Conservation (phyloP, 2,888 invertebrate genomes). For the Chloroclystis v-ata region DNA sequence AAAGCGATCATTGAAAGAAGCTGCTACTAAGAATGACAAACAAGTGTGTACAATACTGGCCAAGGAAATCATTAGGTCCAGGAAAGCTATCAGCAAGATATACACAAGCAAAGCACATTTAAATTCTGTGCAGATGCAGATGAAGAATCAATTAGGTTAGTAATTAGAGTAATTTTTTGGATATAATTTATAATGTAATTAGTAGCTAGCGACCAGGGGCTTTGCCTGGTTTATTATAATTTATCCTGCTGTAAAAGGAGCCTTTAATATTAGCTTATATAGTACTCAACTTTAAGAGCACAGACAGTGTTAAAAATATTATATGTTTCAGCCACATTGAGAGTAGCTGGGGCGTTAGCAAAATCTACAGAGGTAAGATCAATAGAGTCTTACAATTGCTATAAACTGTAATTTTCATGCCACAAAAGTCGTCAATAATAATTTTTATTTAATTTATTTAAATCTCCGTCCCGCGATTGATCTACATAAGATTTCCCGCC, state of each 20-base stretch:
- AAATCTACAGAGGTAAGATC: conserved; percentile 94
- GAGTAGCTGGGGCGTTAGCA: conserved; percentile 94
- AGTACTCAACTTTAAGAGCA: no score
- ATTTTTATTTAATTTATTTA: no score
- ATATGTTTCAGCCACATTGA: conserved; percentile 91
- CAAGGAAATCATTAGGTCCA: conserved; percentile 92
- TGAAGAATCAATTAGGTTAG: conserved; percentile 96
- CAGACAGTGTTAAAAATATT: no score
- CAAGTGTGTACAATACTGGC: conserved; percentile 96
- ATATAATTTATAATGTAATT: neutral
- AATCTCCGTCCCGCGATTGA: no score
- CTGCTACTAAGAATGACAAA: conserved; percentile 95
- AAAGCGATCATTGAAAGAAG: conserved; percentile 94
- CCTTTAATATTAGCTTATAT: no score
- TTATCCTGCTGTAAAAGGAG: no score
- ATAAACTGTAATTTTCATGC: neutral
- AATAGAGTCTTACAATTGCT: neutral
- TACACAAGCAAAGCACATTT: conserved; percentile 98
- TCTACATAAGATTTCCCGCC: no score
- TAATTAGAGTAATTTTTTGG: conserved; percentile 11
- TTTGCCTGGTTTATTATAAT: no score
- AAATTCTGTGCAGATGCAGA: conserved; percentile 96
- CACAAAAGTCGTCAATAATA: no score
- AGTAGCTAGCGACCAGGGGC: no score
- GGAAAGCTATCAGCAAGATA: conserved; percentile 93